Evolutionary conservation across 2,113 vertebrate species (phyloP).

Genomic region (Solea senegalensis): DNA sequence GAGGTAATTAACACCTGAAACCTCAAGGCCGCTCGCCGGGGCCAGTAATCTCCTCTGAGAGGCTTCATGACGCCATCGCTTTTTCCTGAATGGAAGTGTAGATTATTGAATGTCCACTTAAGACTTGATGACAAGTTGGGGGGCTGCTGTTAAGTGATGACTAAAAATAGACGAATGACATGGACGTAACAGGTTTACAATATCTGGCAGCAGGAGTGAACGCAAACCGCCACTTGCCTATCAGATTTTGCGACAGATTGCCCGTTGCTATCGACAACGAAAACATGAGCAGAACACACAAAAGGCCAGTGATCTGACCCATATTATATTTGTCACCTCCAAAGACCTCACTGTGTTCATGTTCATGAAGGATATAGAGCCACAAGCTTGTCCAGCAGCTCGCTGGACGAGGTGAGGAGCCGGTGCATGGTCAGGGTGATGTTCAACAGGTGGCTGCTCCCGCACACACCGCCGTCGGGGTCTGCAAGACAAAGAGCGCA

Average conservation of each 20-base stretch:
- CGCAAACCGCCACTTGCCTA: conserved; percentile 44
- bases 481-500: conserved; percentile 79
- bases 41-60: conserved; percentile 34
- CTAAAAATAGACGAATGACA: conserved; percentile 12
- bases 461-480: conserved; percentile 86
- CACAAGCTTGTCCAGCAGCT: conserved; percentile 89
- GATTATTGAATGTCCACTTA: conserved; percentile 42
- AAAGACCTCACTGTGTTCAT: conserved; percentile 4
- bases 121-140: not conserved
- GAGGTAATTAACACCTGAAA: conserved; percentile 75
- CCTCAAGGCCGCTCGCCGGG: conserved; percentile 35
- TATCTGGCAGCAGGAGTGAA: conserved; percentile 43
- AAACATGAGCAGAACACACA: conserved; percentile 44
- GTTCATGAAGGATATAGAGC: conserved; percentile 90
- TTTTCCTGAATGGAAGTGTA: conserved; percentile 50
- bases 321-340: conserved; percentile 25
- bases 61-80: conserved; percentile 52
- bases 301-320: conserved; percentile 37
- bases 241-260: conserved; percentile 56
- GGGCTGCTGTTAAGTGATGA: no score
- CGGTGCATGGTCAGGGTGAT: conserved; percentile 94
- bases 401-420: conserved; percentile 88
- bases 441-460: conserved; percentile 88
- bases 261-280: conserved; percentile 75
- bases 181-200: conserved; percentile 27